Percentiles rank a stretch among this genome's conserved stretches.
Evolutionary conservation across 2,113 vertebrate species (phyloP).

Genomic region (Dromiciops gliroides): DNA sequence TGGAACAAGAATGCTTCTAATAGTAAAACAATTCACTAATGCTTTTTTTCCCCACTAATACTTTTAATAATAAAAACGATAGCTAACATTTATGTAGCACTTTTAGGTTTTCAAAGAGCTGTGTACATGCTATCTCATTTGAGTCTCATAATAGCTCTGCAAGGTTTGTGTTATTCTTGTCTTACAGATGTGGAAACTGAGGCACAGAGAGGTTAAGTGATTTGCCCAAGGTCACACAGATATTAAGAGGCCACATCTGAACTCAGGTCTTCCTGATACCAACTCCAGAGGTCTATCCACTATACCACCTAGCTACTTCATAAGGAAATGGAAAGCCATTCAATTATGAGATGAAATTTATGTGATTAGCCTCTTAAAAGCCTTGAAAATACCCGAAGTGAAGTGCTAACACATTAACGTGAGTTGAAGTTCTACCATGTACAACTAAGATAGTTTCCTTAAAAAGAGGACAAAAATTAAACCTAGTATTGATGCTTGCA

Average conservation of each 20-base stretch:
- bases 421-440: neutral
- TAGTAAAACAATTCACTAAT: neutral
- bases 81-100: neutral
- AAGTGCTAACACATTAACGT: neutral
- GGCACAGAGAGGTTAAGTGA: neutral
- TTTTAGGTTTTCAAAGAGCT: neutral
- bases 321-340: neutral
- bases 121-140: neutral
- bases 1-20: too few species aligned
- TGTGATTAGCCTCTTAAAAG: neutral
- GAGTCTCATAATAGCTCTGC: neutral
- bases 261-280: too few species aligned
- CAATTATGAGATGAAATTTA: neutral
- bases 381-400: neutral
- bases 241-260: neutral
- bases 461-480: neutral
- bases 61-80: neutral
- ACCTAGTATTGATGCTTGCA: neutral
- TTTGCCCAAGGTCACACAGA: neutral
- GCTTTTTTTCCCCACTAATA: too few species aligned
- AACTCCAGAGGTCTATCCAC: neutral
- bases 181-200: neutral
- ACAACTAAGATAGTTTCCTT: neutral
- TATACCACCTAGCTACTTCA: neutral
- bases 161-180: neutral